A percentile compares a stretch with the other conserved stretches of the same genome.
These are phyloP conservation scores for Drosophila sordidula DNA, from an alignment of 2,888 invertebrate genomes.

Conservation along the genomic window DNA sequence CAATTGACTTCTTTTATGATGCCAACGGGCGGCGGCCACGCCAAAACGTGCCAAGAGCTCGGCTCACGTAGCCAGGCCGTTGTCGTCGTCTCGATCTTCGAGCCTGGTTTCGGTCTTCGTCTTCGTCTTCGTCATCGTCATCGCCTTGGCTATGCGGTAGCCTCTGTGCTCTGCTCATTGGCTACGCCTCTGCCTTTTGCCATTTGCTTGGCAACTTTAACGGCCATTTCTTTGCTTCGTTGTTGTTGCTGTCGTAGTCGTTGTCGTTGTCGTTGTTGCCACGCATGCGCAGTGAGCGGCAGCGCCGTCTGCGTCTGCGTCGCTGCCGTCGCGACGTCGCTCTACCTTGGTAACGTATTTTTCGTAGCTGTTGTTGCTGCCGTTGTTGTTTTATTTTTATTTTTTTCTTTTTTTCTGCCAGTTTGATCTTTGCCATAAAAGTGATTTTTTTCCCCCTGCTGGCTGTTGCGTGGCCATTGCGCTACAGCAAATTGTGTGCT, in stretches of 20 bases:
- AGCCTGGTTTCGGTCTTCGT: slow-evolving; percentile 21
- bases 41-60: slow-evolving; percentile 74
- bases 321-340: slow-evolving; percentile 47
- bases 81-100: slow-evolving; percentile 35
- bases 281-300: slow-evolving; percentile 57
- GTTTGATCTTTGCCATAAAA: slow-evolving; percentile 79
- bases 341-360: slow-evolving; percentile 79
- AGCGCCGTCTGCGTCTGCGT: slow-evolving; percentile 36
- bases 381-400: slow-evolving; percentile 1
- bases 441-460: slow-evolving; percentile 69
- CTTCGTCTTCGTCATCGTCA: slow-evolving; percentile 23
- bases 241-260: slow-evolving; percentile 23
- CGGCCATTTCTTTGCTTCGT: slow-evolving; percentile 72
- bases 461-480: slow-evolving; percentile 71
- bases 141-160: slow-evolving; percentile 41
- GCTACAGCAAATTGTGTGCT: slow-evolving; percentile 72
- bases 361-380: slow-evolving; percentile 52
- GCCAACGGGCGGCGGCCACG: slow-evolving; percentile 76
- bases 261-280: slow-evolving; percentile 50
- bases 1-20: slow-evolving; percentile 81
- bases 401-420: slow-evolving; percentile 53
- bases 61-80: slow-evolving; percentile 61
- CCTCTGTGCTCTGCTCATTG: slow-evolving; percentile 52
- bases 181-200: slow-evolving; percentile 76
- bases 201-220: slow-evolving; percentile 77